phyloP scores from a whole-genome alignment of 1,140 invertebrate species.

The Caenorhabditis brenneri region DNA sequence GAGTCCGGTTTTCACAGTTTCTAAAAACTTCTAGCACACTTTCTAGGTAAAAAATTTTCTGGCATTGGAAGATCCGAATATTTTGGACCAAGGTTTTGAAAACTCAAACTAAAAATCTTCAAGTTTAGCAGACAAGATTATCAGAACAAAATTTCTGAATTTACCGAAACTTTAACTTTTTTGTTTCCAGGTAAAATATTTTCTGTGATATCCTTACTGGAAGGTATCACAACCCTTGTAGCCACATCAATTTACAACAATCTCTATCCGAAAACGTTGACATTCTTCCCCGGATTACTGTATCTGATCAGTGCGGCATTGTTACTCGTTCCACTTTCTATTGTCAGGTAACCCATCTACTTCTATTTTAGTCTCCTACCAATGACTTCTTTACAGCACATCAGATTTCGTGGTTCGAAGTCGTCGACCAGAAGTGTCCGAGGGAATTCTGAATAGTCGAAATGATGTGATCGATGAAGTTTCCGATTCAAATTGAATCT shows the following conservation, averaged over 20 bases:
- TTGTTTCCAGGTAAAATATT: slow-evolving; percentile 56
- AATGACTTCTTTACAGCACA: not conserved
- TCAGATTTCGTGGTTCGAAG: slow-evolving; percentile 1
- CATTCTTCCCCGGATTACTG: slow-evolving; percentile 61
- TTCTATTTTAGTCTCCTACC: slow-evolving; percentile 2
- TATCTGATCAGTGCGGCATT: slow-evolving; percentile 43
- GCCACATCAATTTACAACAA: slow-evolving; percentile 67
- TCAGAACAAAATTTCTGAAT: too few relatives aligned
- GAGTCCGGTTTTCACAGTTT: not conserved
- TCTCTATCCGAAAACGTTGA: slow-evolving; percentile 62
- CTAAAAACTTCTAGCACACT: too few relatives aligned
- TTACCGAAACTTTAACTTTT: too few relatives aligned
- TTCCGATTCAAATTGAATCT: not conserved
- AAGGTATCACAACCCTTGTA: slow-evolving; percentile 61
- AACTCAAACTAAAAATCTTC: too few relatives aligned
- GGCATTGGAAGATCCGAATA: too few relatives aligned
- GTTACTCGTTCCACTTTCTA: not conserved
- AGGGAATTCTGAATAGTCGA: slow-evolving; percentile 19
- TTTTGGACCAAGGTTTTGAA: too few relatives aligned
- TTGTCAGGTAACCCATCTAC: not conserved
- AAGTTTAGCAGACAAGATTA: too few relatives aligned
- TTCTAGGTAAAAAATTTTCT: too few relatives aligned
- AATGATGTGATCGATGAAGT: slow-evolving; percentile 30
- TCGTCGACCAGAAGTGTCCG: not conserved
- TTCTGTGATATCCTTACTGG: slow-evolving; percentile 61